phyloP scores from a whole-genome alignment of 2,113 vertebrate species.

The Hydrochoerus hydrochaeris region DNA sequence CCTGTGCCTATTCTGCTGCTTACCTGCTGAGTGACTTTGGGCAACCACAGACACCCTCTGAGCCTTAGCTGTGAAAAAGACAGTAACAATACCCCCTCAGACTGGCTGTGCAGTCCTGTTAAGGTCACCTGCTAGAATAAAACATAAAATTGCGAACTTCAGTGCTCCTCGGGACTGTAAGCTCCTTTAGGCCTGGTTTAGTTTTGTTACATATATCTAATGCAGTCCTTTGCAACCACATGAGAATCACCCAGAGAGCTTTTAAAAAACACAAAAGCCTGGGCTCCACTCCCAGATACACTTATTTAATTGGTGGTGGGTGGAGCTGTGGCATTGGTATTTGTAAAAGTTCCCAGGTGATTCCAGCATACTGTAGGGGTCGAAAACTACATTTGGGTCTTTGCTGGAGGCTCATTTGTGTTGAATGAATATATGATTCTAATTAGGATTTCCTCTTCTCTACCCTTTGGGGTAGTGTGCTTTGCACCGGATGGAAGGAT shows the following conservation, averaged over 20 bases:
- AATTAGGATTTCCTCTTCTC: slow-evolving; percentile 43
- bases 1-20: not conserved
- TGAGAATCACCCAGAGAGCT: slow-evolving; percentile 48
- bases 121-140: not conserved
- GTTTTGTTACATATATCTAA: not conserved
- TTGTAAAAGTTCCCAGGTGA: slow-evolving; percentile 64
- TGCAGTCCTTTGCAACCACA: not conserved
- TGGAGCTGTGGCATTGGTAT: not conserved
- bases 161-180: not conserved
- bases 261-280: slow-evolving; percentile 44
- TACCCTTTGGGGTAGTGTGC: not conserved
- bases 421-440: slow-evolving; percentile 41
- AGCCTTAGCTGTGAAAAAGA: not conserved
- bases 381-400: not conserved
- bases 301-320: slow-evolving; percentile 57
- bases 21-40: not conserved
- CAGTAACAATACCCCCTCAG: not conserved
- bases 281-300: slow-evolving; percentile 50
- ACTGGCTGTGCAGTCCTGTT: not conserved
- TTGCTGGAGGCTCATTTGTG: not conserved
- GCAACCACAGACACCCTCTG: no score
- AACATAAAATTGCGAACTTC: not conserved
- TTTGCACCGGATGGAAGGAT: not conserved
- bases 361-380: not conserved
- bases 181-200: not conserved